phyloP scores from a whole-genome alignment of 2,888 invertebrate species.

The Micoletzkya japonica region DNA sequence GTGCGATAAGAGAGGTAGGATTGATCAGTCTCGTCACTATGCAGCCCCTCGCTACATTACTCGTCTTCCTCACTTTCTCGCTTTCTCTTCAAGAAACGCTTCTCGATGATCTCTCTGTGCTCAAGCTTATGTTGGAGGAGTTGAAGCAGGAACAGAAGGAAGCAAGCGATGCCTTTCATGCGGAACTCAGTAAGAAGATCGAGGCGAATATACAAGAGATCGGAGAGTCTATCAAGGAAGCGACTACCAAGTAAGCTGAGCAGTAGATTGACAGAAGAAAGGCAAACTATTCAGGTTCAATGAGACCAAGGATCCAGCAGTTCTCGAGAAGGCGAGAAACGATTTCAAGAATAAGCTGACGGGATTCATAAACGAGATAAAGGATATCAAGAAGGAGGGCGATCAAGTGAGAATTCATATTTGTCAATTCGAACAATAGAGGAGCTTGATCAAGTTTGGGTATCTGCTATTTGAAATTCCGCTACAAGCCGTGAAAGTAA shows the following conservation, averaged over 20 bases:
- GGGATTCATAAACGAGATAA: background rate
- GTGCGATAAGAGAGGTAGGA: constrained; percentile 9
- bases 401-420: no score
- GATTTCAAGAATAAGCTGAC: constrained; percentile 12
- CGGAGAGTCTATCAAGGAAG: constrained; percentile 12
- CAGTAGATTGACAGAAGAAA: no score
- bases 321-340: constrained; percentile 11
- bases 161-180: constrained; percentile 22
- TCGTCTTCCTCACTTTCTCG: background rate
- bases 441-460: no score
- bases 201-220: constrained; percentile 25
- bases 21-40: background rate
- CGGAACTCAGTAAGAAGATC: constrained; percentile 10
- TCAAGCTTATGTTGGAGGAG: constrained; percentile 8
- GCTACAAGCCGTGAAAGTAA: no score
- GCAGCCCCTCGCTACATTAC: background rate
- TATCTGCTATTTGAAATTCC: no score
- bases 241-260: constrained; percentile 1
- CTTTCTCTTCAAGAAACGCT: no score
- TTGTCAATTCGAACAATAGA: no score
- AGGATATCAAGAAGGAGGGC: constrained; percentile 12
- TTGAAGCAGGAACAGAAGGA: constrained; percentile 22
- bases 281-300: constrained; percentile 15
- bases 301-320: constrained; percentile 4
- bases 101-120: constrained; percentile 4